phyloP scores from a whole-genome alignment of 53 echinoderm and acorn worm genomes.

The Astropecten irregularis region DNA sequence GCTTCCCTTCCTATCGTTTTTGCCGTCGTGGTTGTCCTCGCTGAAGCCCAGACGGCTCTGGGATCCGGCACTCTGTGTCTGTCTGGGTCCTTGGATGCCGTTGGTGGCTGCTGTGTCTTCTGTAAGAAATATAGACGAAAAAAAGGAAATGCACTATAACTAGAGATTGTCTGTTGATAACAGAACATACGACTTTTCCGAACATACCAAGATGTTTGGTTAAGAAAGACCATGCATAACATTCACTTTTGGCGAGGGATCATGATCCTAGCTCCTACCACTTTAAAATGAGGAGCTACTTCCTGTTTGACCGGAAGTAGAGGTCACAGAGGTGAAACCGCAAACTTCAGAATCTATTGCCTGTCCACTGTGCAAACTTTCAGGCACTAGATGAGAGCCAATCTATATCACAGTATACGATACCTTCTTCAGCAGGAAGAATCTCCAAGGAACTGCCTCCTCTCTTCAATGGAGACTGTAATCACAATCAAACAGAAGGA shows the following conservation, averaged over 20 bases:
- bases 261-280: too few species aligned
- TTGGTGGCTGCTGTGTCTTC: not conserved
- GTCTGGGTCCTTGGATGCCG: slow-evolving; percentile 49
- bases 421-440: slow-evolving; percentile 72
- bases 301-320: too few species aligned
- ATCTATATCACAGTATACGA: too few species aligned
- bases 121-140: not conserved
- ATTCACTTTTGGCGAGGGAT: too few species aligned
- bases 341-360: too few species aligned
- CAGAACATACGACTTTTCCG: not conserved
- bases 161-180: too few species aligned
- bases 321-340: too few species aligned
- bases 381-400: too few species aligned
- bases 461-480: slow-evolving; percentile 72
- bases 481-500: not conserved
- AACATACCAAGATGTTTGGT: not conserved
- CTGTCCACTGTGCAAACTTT: too few species aligned
- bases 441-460: slow-evolving; percentile 80
- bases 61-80: slow-evolving; percentile 70
- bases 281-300: too few species aligned
- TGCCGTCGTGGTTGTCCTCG: slow-evolving; percentile 12
- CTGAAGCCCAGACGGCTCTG: slow-evolving; percentile 20
- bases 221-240: too few species aligned
- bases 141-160: too few species aligned
- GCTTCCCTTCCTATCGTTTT: not conserved